Evolutionary conservation across 2,113 vertebrate genomes (phyloP).

Genomic region (Pseudopipra pipra): DNA sequence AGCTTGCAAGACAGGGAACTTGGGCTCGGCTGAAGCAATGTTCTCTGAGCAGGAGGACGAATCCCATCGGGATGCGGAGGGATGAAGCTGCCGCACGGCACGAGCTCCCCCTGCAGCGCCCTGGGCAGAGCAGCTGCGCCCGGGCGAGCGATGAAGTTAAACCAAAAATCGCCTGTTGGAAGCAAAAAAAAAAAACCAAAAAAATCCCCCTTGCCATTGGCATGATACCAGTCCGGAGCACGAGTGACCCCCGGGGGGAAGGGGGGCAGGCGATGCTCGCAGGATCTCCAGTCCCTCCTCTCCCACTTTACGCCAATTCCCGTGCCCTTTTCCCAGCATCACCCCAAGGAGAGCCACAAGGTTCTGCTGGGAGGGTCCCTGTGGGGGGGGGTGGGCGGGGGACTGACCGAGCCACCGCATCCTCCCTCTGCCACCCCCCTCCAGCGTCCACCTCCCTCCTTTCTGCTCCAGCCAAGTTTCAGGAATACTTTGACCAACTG

Average conservation of each 20-base stretch:
- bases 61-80: background rate
- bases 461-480: background rate
- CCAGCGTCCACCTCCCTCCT: background rate
- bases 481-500: background rate
- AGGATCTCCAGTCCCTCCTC: background rate
- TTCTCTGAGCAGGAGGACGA: background rate
- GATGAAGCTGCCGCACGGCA: background rate
- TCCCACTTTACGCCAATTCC: rapidly evolving
- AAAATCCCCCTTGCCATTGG: rapidly evolving
- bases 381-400: background rate
- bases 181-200: no score
- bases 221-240: rapidly evolving
- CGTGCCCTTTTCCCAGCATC: background rate
- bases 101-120: slow-evolving; percentile 55
- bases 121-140: background rate
- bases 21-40: rapidly evolving
- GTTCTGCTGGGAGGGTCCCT: background rate
- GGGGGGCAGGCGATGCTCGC: rapidly evolving
- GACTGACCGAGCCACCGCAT: rapidly evolving
- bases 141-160: rapidly evolving
- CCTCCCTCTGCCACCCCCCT: background rate
- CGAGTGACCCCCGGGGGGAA: rapidly evolving
- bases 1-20: rapidly evolving
- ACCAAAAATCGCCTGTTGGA: rapidly evolving
- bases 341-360: rapidly evolving